A percentile compares a stretch with the other conserved stretches of the same genome.
Evolutionary conservation across 1,140 invertebrate species (phyloP).

Genomic region (Papilio glaucus): DNA sequence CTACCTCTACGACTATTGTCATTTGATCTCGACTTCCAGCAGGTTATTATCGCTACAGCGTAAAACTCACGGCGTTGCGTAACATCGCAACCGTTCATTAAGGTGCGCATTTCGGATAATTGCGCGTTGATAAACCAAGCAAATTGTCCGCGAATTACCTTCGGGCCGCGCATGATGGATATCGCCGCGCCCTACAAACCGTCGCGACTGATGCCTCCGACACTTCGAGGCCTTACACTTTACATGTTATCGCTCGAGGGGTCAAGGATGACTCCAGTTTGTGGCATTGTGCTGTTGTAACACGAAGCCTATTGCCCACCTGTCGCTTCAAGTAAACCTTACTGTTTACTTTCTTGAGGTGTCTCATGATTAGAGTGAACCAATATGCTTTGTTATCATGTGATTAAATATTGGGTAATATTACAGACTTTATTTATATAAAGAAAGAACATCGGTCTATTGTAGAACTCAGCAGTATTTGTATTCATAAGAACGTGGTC

Average conservation of each 20-base stretch:
- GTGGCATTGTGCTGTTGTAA: background rate
- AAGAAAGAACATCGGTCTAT: too few relatives aligned
- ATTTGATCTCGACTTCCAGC: too few relatives aligned
- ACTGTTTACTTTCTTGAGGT: too few relatives aligned
- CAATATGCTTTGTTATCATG: too few relatives aligned
- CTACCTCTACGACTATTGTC: background rate
- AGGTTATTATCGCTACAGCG: conserved; percentile 43
- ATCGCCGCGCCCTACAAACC: conserved; percentile 61
- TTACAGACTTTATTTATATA: too few relatives aligned
- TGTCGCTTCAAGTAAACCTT: too few relatives aligned
- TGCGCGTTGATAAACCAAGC: conserved; percentile 76
- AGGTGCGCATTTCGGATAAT: conserved; percentile 74
- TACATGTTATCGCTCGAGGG: conserved; percentile 4
- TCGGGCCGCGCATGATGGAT: conserved; percentile 63
- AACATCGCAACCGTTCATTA: conserved; percentile 71
- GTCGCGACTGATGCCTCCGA: conserved; percentile 40
- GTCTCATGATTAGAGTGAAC: too few relatives aligned
- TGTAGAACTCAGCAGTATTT: too few relatives aligned
- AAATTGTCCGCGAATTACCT: conserved; percentile 75
- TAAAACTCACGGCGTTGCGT: conserved; percentile 41
- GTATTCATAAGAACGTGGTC: too few relatives aligned
- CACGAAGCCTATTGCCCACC: background rate
- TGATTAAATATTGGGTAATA: too few relatives aligned
- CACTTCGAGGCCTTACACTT: conserved; percentile 43
- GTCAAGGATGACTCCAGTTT: background rate